phyloP scores from a whole-genome alignment of 2,113 vertebrate genomes.

The Sebastes schlegelii region DNA sequence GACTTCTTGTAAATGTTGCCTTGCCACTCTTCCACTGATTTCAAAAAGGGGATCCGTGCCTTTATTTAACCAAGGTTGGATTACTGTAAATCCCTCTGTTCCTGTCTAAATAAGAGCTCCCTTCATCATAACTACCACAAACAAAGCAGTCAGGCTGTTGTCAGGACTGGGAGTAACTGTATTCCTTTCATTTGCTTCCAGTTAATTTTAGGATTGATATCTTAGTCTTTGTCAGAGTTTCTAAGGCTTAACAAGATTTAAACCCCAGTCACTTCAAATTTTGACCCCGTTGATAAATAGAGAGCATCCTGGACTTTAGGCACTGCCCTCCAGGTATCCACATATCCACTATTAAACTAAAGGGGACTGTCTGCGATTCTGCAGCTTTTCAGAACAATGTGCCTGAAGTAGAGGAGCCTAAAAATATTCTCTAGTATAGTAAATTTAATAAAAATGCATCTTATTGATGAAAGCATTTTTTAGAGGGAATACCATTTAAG shows the following conservation, averaged over 20 bases:
- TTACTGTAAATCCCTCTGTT: conserved; percentile 19
- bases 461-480: not conserved
- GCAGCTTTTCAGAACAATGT: not conserved
- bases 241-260: not conserved
- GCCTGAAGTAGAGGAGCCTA: not conserved
- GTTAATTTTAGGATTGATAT: not conserved
- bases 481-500: not conserved
- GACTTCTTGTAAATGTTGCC: not conserved
- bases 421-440: not conserved
- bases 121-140: not conserved
- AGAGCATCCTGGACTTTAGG: not conserved
- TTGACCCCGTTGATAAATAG: not conserved
- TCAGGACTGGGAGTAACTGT: not conserved
- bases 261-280: not conserved
- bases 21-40: not conserved
- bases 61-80: conserved; percentile 18
- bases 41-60: not conserved
- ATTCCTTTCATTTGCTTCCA: not conserved
- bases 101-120: conserved; percentile 14
- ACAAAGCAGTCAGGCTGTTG: conserved; percentile 16
- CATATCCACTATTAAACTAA: not conserved
- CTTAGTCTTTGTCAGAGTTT: not conserved
- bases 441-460: not conserved
- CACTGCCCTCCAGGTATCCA: not conserved
- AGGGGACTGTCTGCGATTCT: not conserved